Evolutionary conservation across 1,140 invertebrate species (phyloP).

Genomic region (Hylaeus volcanicus): DNA sequence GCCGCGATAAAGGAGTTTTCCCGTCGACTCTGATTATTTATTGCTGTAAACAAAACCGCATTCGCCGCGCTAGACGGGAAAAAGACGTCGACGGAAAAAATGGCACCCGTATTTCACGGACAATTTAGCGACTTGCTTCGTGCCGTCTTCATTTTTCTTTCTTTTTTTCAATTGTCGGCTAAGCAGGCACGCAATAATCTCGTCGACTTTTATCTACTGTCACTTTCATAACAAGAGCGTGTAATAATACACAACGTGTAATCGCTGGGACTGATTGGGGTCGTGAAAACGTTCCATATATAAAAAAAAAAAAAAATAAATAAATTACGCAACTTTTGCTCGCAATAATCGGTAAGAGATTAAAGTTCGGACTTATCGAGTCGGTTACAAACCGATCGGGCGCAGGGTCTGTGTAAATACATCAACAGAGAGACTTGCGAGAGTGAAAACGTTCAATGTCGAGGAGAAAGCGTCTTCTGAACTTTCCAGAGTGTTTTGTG

Average conservation of each 20-base stretch:
- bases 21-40: slow-evolving; percentile 34
- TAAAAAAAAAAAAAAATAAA: neutral
- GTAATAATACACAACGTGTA: neutral
- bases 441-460: too few species aligned
- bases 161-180: neutral
- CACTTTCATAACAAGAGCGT: slow-evolving; percentile 19
- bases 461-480: too few species aligned
- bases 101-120: slow-evolving; percentile 15
- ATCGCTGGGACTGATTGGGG: slow-evolving; percentile 24
- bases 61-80: neutral
- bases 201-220: slow-evolving; percentile 10
- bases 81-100: slow-evolving; percentile 7
- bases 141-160: neutral
- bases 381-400: neutral
- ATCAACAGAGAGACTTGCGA: too few species aligned
- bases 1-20: slow-evolving; percentile 27
- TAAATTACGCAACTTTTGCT: neutral
- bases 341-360: too few species aligned
- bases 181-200: slow-evolving; percentile 8
- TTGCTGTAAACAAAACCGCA: slow-evolving; percentile 15
- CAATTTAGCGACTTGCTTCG: slow-evolving; percentile 3
- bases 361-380: neutral
- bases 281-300: neutral
- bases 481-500: too few species aligned
- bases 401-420: neutral